phyloP scores from a whole-genome alignment of 2,113 vertebrate genomes.

The Elephas maximus region DNA sequence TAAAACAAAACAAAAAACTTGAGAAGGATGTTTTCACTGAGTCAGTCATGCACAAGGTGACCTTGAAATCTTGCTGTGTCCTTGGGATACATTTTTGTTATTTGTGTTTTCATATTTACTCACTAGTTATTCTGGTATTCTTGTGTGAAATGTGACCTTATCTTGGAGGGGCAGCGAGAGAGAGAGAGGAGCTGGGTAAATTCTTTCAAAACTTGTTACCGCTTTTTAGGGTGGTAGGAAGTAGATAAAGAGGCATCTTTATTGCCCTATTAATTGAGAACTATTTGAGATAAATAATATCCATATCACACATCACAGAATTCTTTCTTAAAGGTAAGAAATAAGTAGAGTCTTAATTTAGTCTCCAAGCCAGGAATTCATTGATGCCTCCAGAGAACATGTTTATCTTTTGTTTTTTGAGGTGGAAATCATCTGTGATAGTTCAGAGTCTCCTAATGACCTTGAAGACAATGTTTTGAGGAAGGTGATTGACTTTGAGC shows the following conservation, averaged over 20 bases:
- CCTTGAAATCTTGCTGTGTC: neutral
- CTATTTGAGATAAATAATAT: neutral
- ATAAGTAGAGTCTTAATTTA: neutral
- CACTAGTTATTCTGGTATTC: neutral
- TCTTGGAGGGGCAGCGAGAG: neutral
- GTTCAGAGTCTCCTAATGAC: neutral
- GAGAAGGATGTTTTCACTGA: neutral
- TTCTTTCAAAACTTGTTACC: neutral
- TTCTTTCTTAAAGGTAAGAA: neutral
- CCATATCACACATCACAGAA: fast-evolving
- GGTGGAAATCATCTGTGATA: no score
- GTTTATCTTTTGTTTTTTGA: neutral
- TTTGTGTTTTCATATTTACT: neutral
- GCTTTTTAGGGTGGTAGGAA: no score
- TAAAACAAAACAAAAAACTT: neutral
- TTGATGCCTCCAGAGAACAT: neutral
- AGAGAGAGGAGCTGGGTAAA: no score
- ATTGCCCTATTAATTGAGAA: neutral
- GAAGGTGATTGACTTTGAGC: neutral
- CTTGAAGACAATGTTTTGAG: no score
- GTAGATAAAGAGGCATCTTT: neutral
- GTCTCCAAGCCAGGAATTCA: neutral
- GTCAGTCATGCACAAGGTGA: no score
- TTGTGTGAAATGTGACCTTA: neutral
- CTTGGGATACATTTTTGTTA: neutral